These are phyloP conservation scores for Cyprinella venusta DNA, from an alignment of 2,797 vertebrate genomes.

Conservation along the genomic window DNA sequence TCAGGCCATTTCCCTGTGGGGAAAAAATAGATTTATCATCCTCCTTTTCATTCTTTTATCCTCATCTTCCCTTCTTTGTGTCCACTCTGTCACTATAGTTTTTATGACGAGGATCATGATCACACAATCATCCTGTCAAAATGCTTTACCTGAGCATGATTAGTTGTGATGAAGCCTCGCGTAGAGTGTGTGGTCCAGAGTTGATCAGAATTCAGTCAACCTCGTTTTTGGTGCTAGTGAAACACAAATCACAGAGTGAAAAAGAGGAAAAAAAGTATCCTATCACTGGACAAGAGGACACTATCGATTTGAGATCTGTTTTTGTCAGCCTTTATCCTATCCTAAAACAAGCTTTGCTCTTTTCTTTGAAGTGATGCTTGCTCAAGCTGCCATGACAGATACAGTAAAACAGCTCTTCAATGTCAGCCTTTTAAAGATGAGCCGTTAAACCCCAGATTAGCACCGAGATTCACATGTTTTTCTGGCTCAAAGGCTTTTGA, in stretches of 20 bases:
- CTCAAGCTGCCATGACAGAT: constrained; percentile 73
- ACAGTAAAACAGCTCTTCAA: constrained; percentile 65
- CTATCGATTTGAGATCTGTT: constrained; percentile 66
- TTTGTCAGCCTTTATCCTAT: constrained; percentile 72
- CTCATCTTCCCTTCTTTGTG: constrained; percentile 44
- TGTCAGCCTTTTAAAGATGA: constrained; percentile 47
- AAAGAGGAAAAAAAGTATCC: constrained; percentile 45
- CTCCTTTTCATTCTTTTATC: constrained; percentile 39
- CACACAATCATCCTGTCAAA: constrained; percentile 37
- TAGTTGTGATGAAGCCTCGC: constrained; percentile 17
- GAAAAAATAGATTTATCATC: constrained; percentile 40
- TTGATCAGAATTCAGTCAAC: constrained; percentile 37
- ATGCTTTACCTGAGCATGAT: constrained; percentile 28
- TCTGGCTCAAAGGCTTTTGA: constrained; percentile 27
- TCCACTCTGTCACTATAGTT: constrained; percentile 38
- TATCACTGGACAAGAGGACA: constrained; percentile 39
- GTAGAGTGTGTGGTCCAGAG: constrained; percentile 12
- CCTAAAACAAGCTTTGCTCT: constrained; percentile 69
- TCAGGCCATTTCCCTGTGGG: constrained; percentile 32
- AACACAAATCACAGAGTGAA: constrained; percentile 13
- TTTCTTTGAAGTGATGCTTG: constrained; percentile 73
- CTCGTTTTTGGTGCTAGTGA: neutral
- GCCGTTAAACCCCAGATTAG: constrained; percentile 55
- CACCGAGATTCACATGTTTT: constrained; percentile 44
- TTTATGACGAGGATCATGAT: constrained; percentile 45